Evolutionary conservation across 1,140 invertebrate genomes (phyloP).

Genomic region (Chrysopa pallens): DNA sequence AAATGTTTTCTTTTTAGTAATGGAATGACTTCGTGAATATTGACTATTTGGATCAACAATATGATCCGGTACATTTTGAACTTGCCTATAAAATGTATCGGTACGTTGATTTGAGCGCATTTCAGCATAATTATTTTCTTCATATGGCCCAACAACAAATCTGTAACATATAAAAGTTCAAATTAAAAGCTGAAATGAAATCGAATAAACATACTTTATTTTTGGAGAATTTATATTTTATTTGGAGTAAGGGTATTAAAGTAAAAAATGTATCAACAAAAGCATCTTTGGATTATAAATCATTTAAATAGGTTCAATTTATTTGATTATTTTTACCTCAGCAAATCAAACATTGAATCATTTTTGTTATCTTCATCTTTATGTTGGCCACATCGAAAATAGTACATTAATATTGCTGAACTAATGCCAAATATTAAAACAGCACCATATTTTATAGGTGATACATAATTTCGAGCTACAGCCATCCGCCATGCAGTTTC

Average conservation of each 20-base stretch:
- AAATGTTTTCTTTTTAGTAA: constrained; percentile 14
- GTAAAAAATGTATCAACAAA: too few species aligned
- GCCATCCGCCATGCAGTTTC: constrained; percentile 63
- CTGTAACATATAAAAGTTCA: constrained; percentile 16
- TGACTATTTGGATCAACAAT: too few species aligned
- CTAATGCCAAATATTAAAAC: constrained; percentile 41
- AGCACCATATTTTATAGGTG: constrained; percentile 42
- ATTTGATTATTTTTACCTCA: constrained; percentile 33
- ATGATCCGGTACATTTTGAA: too few species aligned
- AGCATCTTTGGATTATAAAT: too few species aligned
- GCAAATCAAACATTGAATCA: constrained; percentile 44
- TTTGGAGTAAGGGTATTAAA: too few species aligned
- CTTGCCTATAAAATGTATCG: too few species aligned
- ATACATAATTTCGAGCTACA: constrained; percentile 37
- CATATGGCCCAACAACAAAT: constrained; percentile 41
- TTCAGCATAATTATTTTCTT: constrained; percentile 24
- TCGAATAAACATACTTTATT: too few species aligned
- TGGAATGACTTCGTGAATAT: too few species aligned
- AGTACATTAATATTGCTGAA: constrained; percentile 36
- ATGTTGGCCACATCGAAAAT: constrained; percentile 30
- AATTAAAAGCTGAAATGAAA: too few species aligned
- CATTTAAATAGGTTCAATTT: too few species aligned
- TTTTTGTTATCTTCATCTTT: constrained; percentile 19
- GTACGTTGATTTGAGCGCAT: constrained; percentile 2
- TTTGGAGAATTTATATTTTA: too few species aligned